Evolutionary conservation across 2,797 vertebrate species (phyloP).

Genomic region (Gobionotothen gibberifrons): DNA sequence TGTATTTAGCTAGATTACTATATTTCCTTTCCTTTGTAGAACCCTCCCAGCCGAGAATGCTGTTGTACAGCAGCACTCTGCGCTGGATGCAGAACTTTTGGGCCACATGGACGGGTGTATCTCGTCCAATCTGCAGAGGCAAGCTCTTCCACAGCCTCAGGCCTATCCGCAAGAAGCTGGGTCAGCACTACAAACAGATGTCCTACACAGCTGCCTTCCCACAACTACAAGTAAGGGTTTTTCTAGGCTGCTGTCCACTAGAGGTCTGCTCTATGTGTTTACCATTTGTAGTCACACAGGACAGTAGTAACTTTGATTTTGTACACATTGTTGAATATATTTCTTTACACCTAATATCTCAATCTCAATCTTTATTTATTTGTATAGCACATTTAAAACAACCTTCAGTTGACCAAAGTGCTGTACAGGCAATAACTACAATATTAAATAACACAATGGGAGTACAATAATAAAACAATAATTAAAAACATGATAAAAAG

Average conservation of each 20-base stretch:
- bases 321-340: background rate
- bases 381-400: too few species aligned
- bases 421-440: too few species aligned
- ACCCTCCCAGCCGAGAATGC: slow-evolving; percentile 89
- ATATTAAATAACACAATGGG: too few species aligned
- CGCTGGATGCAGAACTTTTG: slow-evolving; percentile 99
- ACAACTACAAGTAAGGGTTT: slow-evolving; percentile 88
- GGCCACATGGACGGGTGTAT: slow-evolving; percentile 96
- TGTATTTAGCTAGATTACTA: background rate
- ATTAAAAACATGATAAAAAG: too few species aligned
- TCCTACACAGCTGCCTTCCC: slow-evolving; percentile 96
- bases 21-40: slow-evolving; percentile 76
- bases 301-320: background rate
- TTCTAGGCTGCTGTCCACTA: slow-evolving; percentile 1
- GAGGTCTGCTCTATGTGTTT: slow-evolving; percentile 15
- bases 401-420: too few species aligned
- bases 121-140: slow-evolving; percentile 95
- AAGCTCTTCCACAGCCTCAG: slow-evolving; percentile 96
- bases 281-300: background rate
- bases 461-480: too few species aligned
- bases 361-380: too few species aligned
- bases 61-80: slow-evolving; percentile 97
- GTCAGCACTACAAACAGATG: slow-evolving; percentile 98
- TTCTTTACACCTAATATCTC: background rate
- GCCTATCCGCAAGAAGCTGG: slow-evolving; percentile 94